These are phyloP conservation scores for Pseudomyrmex dendroicus DNA, from an alignment of 1,140 invertebrate genomes.

Conservation along the genomic window DNA sequence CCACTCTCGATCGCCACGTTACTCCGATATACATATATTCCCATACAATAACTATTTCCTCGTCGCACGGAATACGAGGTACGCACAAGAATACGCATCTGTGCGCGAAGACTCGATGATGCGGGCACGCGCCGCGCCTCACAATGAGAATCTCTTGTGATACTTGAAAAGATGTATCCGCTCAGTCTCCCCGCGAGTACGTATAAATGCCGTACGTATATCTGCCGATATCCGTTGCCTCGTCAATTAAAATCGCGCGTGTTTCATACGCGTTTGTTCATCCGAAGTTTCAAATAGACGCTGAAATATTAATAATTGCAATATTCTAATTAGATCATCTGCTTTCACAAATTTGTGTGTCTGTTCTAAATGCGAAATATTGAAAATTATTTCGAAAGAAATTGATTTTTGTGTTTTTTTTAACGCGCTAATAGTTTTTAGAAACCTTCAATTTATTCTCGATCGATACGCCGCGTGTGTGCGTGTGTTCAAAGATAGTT, in stretches of 20 bases:
- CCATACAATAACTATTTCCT: constrained; percentile 41
- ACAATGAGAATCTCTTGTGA: constrained; percentile 52
- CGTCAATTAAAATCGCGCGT: background rate
- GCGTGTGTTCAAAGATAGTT: constrained; percentile 20
- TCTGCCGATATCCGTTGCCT: constrained; percentile 21
- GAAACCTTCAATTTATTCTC: background rate
- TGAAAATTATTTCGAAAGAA: too few relatives aligned
- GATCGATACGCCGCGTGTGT: background rate
- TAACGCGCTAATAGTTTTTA: background rate
- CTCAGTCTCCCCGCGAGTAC: background rate
- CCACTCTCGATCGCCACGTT: background rate
- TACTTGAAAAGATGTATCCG: constrained; percentile 38
- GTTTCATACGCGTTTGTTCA: background rate
- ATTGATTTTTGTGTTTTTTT: background rate
- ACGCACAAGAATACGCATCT: constrained; percentile 75
- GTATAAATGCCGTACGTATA: background rate
- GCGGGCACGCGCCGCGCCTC: constrained; percentile 73
- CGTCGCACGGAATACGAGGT: constrained; percentile 8
- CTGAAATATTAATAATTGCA: too few relatives aligned
- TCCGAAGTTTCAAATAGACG: background rate
- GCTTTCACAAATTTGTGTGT: too few relatives aligned
- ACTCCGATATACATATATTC: background rate
- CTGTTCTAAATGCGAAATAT: too few relatives aligned
- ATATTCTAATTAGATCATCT: too few relatives aligned
- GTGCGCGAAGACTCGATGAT: constrained; percentile 80